Base-by-base conservation (phyloP, 1,140 invertebrate genomes). In the Aphaenogaster floridana region DNA sequence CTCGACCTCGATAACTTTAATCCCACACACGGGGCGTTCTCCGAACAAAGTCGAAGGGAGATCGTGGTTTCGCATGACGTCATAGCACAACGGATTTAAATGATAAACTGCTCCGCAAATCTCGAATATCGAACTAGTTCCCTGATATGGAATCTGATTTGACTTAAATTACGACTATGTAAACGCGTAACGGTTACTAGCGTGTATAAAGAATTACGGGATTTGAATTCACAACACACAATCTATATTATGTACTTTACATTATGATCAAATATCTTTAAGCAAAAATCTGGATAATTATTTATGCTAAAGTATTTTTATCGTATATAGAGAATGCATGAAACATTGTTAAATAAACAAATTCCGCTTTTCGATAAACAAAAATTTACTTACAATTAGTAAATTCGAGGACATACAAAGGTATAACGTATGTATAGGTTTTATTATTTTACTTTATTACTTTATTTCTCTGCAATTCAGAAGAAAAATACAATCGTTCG, bases 1-100 rank as follows among this genome's bases (percentile, higher is more conserved):
- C 42, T 72, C 68, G 50, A 28, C 28, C 68, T 61, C 54, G 54
- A 74, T 83, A 61, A 61, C 68, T 83, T 36, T 36, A 74, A 74
- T 39, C 68, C 28, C 28, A 61, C 68, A 59, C 21, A 36, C n/a
- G 17, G 11, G 15, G 3, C 17, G n/a, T 71, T 61, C 28, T 36
- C 57, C 36, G 52, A 45, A 36, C 52, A 36, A 61, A 74, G 11
- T 61, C 13, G 21, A 48, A 36, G 68, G 36, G 52, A 72, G 39
- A 72, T 48, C 28, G 52, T 15, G 42, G 28, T 48, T 72, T 74
- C 13, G 54, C 3, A 17, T 76, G 54, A 76, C 34, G 42, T 84
- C 69, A 84, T 4, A 11, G 45, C 45, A n/a, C 17, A 34, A 72
- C 66, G 42, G 15, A 48, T 48, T 83, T 61, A 71, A 81, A 81